Evolutionary conservation across 2,113 vertebrate genomes (phyloP).

Genomic region (Sebastes fasciatus): DNA sequence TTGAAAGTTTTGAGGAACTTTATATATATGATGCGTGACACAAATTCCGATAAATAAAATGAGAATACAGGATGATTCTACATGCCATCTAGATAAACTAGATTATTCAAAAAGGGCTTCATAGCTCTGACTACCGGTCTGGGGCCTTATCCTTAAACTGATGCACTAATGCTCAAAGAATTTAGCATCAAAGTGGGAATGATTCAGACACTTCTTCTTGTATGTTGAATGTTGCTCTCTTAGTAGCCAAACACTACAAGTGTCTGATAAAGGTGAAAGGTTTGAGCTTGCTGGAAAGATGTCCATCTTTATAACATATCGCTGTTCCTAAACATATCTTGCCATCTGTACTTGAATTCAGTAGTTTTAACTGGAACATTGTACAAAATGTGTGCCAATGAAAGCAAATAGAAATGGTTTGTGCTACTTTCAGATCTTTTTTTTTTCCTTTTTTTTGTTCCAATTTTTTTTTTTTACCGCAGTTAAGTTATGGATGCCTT

Average conservation of each 20-base stretch:
- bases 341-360: slow-evolving; percentile 69
- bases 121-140: background rate
- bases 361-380: slow-evolving; percentile 51
- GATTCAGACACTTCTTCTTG: slow-evolving; percentile 18
- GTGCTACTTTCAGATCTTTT: slow-evolving; percentile 18
- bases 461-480: slow-evolving; percentile 46
- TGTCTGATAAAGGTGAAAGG: slow-evolving; percentile 31
- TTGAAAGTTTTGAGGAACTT: slow-evolving; percentile 11
- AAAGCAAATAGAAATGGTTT: slow-evolving; percentile 38
- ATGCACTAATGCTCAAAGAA: slow-evolving; percentile 2
- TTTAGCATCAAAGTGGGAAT: background rate
- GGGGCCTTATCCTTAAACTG: slow-evolving; percentile 2
- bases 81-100: background rate
- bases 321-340: slow-evolving; percentile 45
- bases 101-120: background rate
- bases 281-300: slow-evolving; percentile 21
- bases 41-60: background rate
- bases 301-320: slow-evolving; percentile 28
- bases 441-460: slow-evolving; percentile 31
- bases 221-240: slow-evolving; percentile 11
- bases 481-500: slow-evolving; percentile 67
- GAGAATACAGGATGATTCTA: background rate
- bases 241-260: slow-evolving; percentile 52
- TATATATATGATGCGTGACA: background rate
- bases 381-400: slow-evolving; percentile 78